Percentiles rank a stretch among this genome's conserved stretches.
These are phyloP conservation scores for Xiphophorus couchianus DNA, from an alignment of 2,113 vertebrate genomes.

Conservation along the genomic window DNA sequence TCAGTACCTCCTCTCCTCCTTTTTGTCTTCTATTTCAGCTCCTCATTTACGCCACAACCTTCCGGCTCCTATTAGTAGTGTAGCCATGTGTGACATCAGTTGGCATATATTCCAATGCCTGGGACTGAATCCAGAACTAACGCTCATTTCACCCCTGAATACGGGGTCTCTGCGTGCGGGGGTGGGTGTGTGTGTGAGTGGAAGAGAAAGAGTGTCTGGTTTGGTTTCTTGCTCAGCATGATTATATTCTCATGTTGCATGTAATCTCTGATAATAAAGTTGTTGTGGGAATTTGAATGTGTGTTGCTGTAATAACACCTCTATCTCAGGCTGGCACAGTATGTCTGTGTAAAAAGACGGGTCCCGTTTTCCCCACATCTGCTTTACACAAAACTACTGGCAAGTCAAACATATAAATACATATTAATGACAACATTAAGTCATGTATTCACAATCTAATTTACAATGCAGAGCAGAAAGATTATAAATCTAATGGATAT, in stretches of 20 bases:
- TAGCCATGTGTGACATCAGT: slow-evolving; percentile 50
- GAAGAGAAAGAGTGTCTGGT: background rate
- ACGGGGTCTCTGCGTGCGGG: background rate
- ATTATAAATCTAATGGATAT: slow-evolving; percentile 65
- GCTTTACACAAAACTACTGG: slow-evolving; percentile 66
- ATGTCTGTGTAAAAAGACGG: slow-evolving; percentile 29
- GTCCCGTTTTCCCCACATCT: slow-evolving; percentile 56
- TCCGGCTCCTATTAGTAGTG: slow-evolving; percentile 56
- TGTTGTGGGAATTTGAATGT: slow-evolving; percentile 34
- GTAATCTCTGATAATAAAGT: slow-evolving; percentile 53
- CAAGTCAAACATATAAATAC: slow-evolving; percentile 54
- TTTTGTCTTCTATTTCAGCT: slow-evolving; percentile 46
- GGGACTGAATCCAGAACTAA: slow-evolving; percentile 55
- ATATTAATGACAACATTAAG: slow-evolving; percentile 73
- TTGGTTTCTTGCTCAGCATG: slow-evolving; percentile 32
- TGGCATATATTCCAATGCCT: slow-evolving; percentile 40
- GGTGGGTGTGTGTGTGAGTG: slow-evolving; percentile 3
- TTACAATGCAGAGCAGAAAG: slow-evolving; percentile 63
- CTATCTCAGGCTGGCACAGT: background rate
- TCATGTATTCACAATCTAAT: slow-evolving; percentile 73
- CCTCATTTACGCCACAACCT: slow-evolving; percentile 50
- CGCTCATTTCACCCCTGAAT: slow-evolving; percentile 33
- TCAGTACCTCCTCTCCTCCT: slow-evolving; percentile 26
- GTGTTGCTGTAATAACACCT: slow-evolving; percentile 11
- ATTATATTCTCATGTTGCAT: slow-evolving; percentile 36